Conservation (phyloP, 92 coral and sea anemone genomes). For the Scolanthus callimorphus region DNA sequence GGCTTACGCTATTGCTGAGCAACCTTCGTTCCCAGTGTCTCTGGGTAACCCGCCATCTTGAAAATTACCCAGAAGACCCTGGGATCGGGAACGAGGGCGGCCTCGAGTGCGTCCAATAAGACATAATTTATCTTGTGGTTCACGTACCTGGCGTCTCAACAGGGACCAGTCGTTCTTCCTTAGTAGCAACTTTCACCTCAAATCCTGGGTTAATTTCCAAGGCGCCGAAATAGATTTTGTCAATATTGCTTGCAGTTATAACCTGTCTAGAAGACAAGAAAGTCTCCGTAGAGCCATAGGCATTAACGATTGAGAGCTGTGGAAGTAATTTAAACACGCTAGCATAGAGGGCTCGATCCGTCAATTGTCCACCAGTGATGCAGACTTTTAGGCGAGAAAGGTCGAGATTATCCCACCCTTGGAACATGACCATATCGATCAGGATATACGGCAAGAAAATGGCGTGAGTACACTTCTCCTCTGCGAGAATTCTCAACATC, state of each 20-base stretch:
- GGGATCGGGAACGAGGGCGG: too few species aligned
- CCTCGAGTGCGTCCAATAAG: too few species aligned
- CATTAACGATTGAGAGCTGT: slow-evolving; percentile 1
- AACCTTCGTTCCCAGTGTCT: too few species aligned
- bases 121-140: too few species aligned
- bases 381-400: slow-evolving; percentile 4
- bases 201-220: slow-evolving; percentile 22
- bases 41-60: too few species aligned
- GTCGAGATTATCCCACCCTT: slow-evolving; percentile 1
- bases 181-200: slow-evolving; percentile 25
- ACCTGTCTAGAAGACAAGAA: slow-evolving; percentile 7
- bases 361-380: slow-evolving; percentile 30
- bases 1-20: too few species aligned
- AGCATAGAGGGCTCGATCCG: slow-evolving; percentile 3
- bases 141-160: slow-evolving; percentile 9
- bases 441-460: slow-evolving; percentile 24
- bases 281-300: slow-evolving; percentile 33
- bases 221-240: slow-evolving; percentile 13
- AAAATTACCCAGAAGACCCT: too few species aligned
- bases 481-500: slow-evolving; percentile 17
- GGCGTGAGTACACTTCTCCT: slow-evolving; percentile 46
- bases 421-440: slow-evolving; percentile 18
- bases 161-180: slow-evolving; percentile 11
- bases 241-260: slow-evolving; percentile 1
- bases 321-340: slow-evolving; percentile 25